Base-by-base conservation (phyloP, 2,113 vertebrate species). In the Tyto alba region DNA sequence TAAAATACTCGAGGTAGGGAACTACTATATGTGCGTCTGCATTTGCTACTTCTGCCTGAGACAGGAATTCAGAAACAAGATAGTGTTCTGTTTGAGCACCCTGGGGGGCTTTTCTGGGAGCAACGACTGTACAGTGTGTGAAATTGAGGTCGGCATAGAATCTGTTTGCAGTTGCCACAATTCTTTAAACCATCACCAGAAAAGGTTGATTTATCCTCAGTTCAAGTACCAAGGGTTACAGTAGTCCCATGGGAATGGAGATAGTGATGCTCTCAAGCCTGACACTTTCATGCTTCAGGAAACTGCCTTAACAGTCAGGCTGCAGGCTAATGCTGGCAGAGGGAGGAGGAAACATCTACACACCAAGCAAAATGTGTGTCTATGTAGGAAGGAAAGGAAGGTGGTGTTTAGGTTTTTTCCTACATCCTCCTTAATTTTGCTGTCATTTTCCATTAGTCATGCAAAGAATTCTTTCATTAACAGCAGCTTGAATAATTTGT, bases 1-100 rank as follows among this genome's bases (percentile, higher is more conserved):
- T 34, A 60, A 72, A 93, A 34, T 63, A 26, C 11, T 55, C 30
- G 29, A 25, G 34, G 26, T 34, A 57, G 26, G 8, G 16, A 21
- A 30, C 7, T 43, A 7, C 32, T 74, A 2, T 30, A 14, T 52
- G 2, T 14, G 2, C 23, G 20, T 18, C 47, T 63, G 45, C 41
- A 67, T 84, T 84, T 90, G 32, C 77, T 53, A 77, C 0, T 22
- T 32, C 21, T 34, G 23, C 43, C 16, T 50, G 74, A 71, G 15
- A 72, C 29, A 95, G 23, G 26, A 95, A 71, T 90, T 71, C 16
- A 59, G 79, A 95, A 92, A 84, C 25, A 53, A 80, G 75, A 90
- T 19, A 62, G 23, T 0, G 0, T 87, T 92, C 68, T 75, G 68
- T 47, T 22, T 86, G 38, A 93, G 38, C 0, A 0, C 27, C 17